phyloP scores from a whole-genome alignment of 2,888 invertebrate species.

The Synanthedon myopaeformis region DNA sequence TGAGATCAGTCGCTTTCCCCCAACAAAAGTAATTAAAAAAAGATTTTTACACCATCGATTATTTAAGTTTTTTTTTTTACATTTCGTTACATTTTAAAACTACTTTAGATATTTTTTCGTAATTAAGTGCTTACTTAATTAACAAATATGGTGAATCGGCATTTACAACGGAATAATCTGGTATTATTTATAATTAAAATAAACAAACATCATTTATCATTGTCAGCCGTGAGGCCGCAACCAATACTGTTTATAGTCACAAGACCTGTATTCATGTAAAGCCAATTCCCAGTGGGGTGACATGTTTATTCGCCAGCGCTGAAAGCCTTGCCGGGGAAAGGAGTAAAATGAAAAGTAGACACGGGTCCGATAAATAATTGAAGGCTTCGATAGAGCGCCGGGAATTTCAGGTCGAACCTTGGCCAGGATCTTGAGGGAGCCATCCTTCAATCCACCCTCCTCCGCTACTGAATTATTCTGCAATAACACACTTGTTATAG shows the following conservation, averaged over 20 bases:
- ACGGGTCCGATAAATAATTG: conserved; percentile 70
- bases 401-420: conserved; percentile 53
- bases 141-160: neutral
- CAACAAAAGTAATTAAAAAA: too few relatives aligned
- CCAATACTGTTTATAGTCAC: conserved; percentile 40
- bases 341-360: conserved; percentile 70
- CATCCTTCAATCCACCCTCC: conserved; percentile 62
- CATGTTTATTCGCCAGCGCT: conserved; percentile 51
- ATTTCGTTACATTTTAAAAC: neutral
- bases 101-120: neutral
- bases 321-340: conserved; percentile 53
- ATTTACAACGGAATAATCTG: conserved; percentile 4
- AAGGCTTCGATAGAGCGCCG: conserved; percentile 65
- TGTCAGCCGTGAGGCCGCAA: conserved; percentile 24
- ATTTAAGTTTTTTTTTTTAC: too few relatives aligned
- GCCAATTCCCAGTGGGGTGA: conserved; percentile 48
- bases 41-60: too few relatives aligned
- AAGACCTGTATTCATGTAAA: conserved; percentile 42
- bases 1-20: too few relatives aligned
- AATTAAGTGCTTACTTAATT: neutral
- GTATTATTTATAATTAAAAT: conserved; percentile 26
- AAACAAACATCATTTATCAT: conserved; percentile 33
- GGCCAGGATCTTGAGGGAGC: conserved; percentile 54
- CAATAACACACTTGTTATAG: conserved; percentile 71
- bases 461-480: conserved; percentile 65